Evolutionary conservation across 2,797 vertebrate genomes (phyloP).

Genomic region (Cossypha niveicapilla): DNA sequence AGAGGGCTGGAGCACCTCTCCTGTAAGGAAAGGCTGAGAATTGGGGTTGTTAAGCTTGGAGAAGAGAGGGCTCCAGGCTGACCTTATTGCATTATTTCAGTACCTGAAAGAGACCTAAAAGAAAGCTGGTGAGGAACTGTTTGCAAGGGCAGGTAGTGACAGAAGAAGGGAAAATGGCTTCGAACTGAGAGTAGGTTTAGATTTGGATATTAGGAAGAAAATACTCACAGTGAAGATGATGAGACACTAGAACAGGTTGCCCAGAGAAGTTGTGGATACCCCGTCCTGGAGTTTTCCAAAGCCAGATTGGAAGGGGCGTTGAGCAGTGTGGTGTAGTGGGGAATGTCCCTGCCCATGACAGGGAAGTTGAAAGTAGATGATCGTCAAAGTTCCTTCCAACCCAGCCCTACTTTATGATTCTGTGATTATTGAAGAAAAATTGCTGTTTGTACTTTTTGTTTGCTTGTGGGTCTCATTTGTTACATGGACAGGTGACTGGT

Average conservation of each 20-base stretch:
- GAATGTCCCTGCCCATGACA: neutral
- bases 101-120: neutral
- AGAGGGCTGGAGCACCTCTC: neutral
- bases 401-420: neutral
- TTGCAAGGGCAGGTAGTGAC: neutral
- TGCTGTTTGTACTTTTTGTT: neutral
- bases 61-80: neutral
- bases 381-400: neutral
- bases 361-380: neutral
- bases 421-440: neutral
- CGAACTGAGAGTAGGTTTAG: neutral
- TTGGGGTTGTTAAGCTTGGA: neutral
- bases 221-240: neutral
- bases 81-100: neutral
- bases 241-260: neutral
- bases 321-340: neutral
- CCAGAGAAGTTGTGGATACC: neutral
- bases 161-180: neutral
- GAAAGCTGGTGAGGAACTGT: neutral
- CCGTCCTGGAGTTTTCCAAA: neutral
- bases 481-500: neutral
- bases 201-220: neutral
- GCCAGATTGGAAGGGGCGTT: neutral
- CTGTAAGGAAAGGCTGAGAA: neutral
- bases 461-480: neutral